Evolutionary conservation across 2,797 vertebrate species (phyloP), one percentile per base, ranked within the genome.

Genomic region (Poecilia wingei): DNA sequence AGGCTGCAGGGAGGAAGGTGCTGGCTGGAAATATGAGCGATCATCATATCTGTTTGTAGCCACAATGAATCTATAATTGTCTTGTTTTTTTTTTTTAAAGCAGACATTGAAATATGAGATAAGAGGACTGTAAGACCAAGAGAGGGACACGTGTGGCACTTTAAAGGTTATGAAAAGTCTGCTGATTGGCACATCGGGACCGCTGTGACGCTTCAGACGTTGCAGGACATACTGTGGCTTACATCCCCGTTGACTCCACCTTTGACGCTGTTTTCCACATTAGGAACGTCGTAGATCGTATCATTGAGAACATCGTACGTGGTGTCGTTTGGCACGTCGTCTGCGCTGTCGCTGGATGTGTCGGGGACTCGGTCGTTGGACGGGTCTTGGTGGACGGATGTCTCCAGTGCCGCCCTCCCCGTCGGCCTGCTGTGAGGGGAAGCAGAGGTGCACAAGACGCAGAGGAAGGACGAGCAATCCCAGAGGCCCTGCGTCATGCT

Each of bases 401-500:
- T 79, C 83, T 95, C 96, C 78, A 89, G 69, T 0, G 69, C 90
- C 4, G 88, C 61, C 57, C 94, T 96, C 70, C 87, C 91, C 28
- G 25, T 79, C 10, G 94, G 82, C 41, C 86, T 76, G 16, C 45
- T 78, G 46, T 90, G 91, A 0, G 85, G 75, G 0, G 89, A 78
- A 4, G 70, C 61, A 12, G 87, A 77, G 76, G 78, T 89, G 72
- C 94, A 94, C 80, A 94, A 45, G 72, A 96, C 91, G 80, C 96
- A 97, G 77, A 96, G 86, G 45, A 96, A 94, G 25, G 94, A 94
- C 72, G 97, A 95, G 88, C 96, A 98, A 53, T 94, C 87, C 88
- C 95, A 93, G 22, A 98, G 89, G 47, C 96, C 96, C 92, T 97
- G 96, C 0, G 95, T 95, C 87, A 97, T 92, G 88, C 94, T 98